phyloP scores from a whole-genome alignment of 2,113 vertebrate species.

The Engraulis encrasicolus region DNA sequence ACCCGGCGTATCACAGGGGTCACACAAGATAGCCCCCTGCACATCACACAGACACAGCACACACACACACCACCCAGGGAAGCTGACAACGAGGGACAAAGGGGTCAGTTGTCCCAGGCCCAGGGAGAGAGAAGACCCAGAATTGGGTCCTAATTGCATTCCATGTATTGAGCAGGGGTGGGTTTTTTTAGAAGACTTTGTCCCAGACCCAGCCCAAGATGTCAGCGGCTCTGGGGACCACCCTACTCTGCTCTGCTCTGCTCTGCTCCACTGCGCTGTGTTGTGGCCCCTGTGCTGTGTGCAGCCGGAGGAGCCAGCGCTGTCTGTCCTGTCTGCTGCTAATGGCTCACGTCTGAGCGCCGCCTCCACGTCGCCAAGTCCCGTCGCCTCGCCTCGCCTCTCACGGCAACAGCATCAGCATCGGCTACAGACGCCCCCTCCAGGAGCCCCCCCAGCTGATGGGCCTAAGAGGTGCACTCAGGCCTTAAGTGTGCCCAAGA shows the following conservation, averaged over 20 bases:
- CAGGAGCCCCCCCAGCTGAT: conserved; percentile 26
- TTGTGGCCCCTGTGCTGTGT: too few relatives aligned
- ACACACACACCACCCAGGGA: conserved; percentile 31
- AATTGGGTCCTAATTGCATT: too few relatives aligned
- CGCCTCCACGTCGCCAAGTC: conserved; percentile 32
- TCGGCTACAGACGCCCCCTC: not conserved
- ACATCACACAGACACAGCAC: not conserved
- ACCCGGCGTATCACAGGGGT: not conserved
- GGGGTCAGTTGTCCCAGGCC: too few relatives aligned
- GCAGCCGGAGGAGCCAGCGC: conserved; percentile 31
- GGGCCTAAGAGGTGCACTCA: conserved; percentile 42
- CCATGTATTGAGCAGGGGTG: too few relatives aligned
- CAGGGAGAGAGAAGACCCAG: too few relatives aligned
- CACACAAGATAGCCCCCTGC: not conserved
- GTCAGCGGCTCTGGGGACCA: too few relatives aligned
- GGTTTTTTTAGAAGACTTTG: too few relatives aligned
- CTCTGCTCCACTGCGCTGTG: too few relatives aligned
- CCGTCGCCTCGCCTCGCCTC: too few relatives aligned
- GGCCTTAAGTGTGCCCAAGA: conserved; percentile 54
- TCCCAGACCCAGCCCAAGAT: too few relatives aligned
- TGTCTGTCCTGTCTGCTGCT: conserved; percentile 53
- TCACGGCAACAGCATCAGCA: conserved; percentile 18
- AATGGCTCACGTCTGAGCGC: conserved; percentile 49
- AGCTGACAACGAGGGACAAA: too few relatives aligned
- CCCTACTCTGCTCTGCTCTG: too few relatives aligned